A percentile compares a stretch with the other conserved stretches of the same genome.
These are phyloP conservation scores for Marcusenius ussheri DNA, from an alignment of 2,113 vertebrate species.

Conservation along the genomic window DNA sequence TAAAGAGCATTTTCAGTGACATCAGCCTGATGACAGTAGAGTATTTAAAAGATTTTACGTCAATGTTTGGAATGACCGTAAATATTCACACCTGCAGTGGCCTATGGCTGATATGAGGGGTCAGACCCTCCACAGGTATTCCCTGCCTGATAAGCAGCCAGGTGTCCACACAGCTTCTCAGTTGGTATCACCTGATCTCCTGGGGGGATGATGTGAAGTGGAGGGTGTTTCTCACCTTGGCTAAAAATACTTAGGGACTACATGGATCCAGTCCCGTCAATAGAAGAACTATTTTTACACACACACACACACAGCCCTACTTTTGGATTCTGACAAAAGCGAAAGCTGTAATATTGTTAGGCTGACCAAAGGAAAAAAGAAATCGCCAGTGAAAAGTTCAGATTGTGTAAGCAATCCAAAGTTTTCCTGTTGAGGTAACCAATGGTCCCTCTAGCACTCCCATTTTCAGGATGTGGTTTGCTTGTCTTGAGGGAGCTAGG, in stretches of 20 bases:
- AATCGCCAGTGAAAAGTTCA: conserved; percentile 21
- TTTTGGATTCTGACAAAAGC: neutral
- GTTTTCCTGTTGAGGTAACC: conserved; percentile 17
- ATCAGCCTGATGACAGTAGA: neutral
- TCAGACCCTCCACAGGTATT: neutral
- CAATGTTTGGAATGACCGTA: neutral
- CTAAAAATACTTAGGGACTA: neutral
- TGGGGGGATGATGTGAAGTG: neutral
- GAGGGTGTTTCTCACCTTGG: neutral
- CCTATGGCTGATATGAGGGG: neutral
- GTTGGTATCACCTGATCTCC: neutral
- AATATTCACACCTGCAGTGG: neutral
- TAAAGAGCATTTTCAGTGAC: neutral
- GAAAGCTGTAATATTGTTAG: neutral
- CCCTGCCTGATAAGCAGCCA: neutral
- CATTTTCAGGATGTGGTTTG: conserved; percentile 25
- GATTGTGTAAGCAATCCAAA: conserved; percentile 1
- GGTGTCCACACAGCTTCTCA: neutral
- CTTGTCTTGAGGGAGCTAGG: conserved; percentile 2
- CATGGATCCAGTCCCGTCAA: neutral
- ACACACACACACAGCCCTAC: neutral
- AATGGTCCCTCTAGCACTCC: conserved; percentile 1
- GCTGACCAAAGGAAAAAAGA: neutral
- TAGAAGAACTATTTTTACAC: neutral
- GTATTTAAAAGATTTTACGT: neutral